Evolutionary conservation across 2,113 vertebrate genomes (phyloP).

Genomic region (Strigops habroptila): DNA sequence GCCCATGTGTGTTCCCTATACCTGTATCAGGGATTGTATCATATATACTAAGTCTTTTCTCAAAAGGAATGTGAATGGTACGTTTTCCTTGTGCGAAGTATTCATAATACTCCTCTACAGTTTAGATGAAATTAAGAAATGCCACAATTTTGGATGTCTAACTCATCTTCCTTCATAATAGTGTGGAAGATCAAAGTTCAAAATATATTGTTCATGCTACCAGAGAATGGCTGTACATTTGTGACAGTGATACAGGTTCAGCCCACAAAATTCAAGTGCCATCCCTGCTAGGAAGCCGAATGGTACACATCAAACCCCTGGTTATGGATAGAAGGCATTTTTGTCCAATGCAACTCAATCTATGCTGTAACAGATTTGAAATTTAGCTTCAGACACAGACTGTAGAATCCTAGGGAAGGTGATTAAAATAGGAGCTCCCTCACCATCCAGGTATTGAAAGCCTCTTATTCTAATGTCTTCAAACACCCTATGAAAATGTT

Average conservation of each 20-base stretch:
- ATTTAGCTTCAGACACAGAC: neutral
- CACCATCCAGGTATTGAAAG: neutral
- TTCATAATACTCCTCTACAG: neutral
- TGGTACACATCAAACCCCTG: neutral
- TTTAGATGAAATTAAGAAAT: neutral
- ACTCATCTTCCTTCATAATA: neutral
- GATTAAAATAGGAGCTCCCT: neutral
- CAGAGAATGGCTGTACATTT: neutral
- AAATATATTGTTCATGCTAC: neutral
- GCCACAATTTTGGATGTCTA: neutral
- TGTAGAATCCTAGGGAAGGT: neutral
- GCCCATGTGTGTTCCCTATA: neutral
- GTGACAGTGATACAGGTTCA: neutral
- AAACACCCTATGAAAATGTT: neutral
- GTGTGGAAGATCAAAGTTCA: neutral
- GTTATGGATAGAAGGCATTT: neutral
- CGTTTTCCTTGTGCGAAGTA: neutral
- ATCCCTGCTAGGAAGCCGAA: neutral
- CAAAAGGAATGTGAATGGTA: neutral
- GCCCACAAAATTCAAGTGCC: neutral
- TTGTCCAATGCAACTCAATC: neutral
- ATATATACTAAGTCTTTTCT: neutral
- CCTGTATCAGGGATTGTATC: neutral
- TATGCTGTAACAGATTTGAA: neutral
- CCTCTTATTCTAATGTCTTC: neutral